Percentiles rank a stretch among this genome's conserved stretches.
Evolutionary conservation across 2,888 invertebrate species (phyloP).

Genomic region (Antheraea assamensis): DNA sequence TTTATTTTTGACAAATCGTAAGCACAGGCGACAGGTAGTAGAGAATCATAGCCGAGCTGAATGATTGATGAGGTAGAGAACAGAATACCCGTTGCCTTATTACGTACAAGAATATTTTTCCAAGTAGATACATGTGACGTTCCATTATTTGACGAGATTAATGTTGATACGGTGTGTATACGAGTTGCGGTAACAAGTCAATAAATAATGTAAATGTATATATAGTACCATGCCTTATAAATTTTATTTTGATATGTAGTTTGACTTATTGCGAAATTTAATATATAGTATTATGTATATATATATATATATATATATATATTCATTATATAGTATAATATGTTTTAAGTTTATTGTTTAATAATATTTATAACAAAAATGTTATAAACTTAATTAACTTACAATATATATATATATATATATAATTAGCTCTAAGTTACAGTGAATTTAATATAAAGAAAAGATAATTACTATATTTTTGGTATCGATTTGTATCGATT

Average conservation of each 20-base stretch:
- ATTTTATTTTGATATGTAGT: background rate
- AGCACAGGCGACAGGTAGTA: conserved; percentile 21
- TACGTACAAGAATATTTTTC: conserved; percentile 64
- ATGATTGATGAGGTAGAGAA: conserved; percentile 66
- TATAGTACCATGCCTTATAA: conserved; percentile 8
- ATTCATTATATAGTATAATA: too few species aligned
- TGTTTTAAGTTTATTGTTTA: background rate
- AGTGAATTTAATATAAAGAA: too few species aligned
- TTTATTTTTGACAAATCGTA: conserved; percentile 17
- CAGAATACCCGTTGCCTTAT: conserved; percentile 74
- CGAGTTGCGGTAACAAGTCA: conserved; percentile 18
- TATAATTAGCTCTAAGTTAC: too few species aligned
- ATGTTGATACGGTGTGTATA: conserved; percentile 53
- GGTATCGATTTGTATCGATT: too few species aligned
- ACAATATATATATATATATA: too few species aligned
- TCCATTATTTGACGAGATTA: conserved; percentile 76
- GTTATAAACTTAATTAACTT: too few species aligned
- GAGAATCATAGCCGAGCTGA: conserved; percentile 44
- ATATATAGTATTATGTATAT: background rate
- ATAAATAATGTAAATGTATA: conserved; percentile 20
- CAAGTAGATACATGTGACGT: conserved; percentile 63
- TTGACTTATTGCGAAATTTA: background rate
- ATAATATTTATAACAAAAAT: background rate
- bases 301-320: too few species aligned
- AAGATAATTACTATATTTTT: too few species aligned